Base-by-base conservation (phyloP, 2,888 invertebrate species). In the Luperina nickerlii region DNA sequence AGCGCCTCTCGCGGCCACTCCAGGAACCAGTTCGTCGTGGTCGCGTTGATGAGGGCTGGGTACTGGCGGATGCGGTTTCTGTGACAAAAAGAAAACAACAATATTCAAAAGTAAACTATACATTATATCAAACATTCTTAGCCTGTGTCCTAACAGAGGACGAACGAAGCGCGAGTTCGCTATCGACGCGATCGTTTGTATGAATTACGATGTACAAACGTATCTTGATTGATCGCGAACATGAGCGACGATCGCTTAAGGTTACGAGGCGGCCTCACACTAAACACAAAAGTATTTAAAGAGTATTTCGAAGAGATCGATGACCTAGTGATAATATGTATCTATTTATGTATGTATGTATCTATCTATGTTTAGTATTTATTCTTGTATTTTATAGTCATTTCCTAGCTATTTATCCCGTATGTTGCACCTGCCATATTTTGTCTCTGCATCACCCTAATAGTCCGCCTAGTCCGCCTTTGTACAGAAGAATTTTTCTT, bases 1-100 rank as follows among this genome's bases (percentile, higher is more conserved):
- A 99, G 96, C 60, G 99, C 99, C 92, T 98, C 98, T 81, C 98
- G 97, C 0, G 99, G 99, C 99, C 99, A 99, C 90, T 98, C 98
- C 91, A 98, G 97, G 95, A 99, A 98, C 99, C 99, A 99, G 94
- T 99, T 98, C 42, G 99, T 98, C 0, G 99, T 98, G 0, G 98
- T 98, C 86, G 98, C 98, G 96, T 98, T 99, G 67, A 99, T 98
- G 78, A 99, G 96, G 0, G 98, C 98, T 1, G 99, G 99, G 95
- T 98, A 99, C 94, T 98, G 98, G 18, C 99, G 97, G 89, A 99
- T 97, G 78, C 98, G 98, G 91, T 98, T 98, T 91, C 98, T 98
- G 89, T 7, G 1, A 20, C 7, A n/a, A 9, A 51, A 24, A 24
- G 48, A 15, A 24, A 27, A 45, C 27, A 69, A 54, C 32, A 63